Conservation (phyloP, 92 coral and sea anemone species). For the Paragorgia papillata region DNA sequence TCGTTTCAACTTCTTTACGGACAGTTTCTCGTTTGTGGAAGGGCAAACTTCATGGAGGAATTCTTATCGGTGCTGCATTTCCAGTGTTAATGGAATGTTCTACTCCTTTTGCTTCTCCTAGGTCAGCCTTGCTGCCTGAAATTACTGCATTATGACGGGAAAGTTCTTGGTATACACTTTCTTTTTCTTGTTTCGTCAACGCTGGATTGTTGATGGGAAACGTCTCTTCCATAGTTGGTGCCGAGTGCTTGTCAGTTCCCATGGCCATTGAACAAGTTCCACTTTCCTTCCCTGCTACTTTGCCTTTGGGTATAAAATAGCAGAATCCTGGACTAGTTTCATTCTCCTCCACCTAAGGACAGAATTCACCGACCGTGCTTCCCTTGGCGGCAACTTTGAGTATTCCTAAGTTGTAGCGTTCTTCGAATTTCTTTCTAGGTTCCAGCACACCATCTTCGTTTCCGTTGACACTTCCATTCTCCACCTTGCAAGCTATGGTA, state of each 20-base stretch:
- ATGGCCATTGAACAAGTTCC: not conserved
- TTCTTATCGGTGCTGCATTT: not conserved
- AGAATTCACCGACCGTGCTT: constrained; percentile 1
- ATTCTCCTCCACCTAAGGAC: not conserved
- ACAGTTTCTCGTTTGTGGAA: constrained; percentile 21
- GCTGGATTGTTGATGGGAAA: constrained; percentile 29
- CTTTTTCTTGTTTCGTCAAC: constrained; percentile 20
- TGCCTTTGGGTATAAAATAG: not conserved
- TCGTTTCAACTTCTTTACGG: too few relatives aligned
- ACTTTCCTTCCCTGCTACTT: not conserved
- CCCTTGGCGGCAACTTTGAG: constrained; percentile 12
- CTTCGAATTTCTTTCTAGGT: constrained; percentile 15
- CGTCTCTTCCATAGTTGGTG: constrained; percentile 4
- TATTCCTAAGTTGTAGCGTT: constrained; percentile 27
- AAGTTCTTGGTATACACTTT: constrained; percentile 15
- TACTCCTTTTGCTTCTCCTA: constrained; percentile 28
- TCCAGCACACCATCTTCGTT: not conserved
- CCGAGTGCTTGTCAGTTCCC: too few relatives aligned
- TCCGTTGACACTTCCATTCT: constrained; percentile 5
- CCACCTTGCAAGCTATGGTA: constrained; percentile 41
- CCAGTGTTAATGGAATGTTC: constrained; percentile 32
- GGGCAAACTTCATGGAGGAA: constrained; percentile 39
- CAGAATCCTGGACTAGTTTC: too few relatives aligned
- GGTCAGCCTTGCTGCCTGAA: constrained; percentile 35
- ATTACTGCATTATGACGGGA: constrained; percentile 23